Percentiles rank a stretch among this genome's conserved stretches.
These are phyloP conservation scores for Xenopus laevis DNA, from an alignment of 2,113 vertebrate species.

Conservation along the genomic window DNA sequence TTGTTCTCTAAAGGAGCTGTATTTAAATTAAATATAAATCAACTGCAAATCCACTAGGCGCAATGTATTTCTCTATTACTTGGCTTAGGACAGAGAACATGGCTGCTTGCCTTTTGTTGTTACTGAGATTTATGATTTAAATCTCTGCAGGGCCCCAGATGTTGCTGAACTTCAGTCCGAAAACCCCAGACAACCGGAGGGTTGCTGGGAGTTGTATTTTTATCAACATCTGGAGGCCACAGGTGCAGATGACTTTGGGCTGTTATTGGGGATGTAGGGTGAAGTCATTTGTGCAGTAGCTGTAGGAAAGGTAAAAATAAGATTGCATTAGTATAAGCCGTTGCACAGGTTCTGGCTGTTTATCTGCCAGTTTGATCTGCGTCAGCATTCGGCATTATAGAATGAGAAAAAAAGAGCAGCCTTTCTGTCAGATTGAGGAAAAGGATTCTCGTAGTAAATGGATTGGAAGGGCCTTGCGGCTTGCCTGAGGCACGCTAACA, in stretches of 20 bases:
- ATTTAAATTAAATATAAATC: constrained; percentile 77
- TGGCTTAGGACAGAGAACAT: constrained; percentile 9
- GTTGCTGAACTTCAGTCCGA: too few species aligned
- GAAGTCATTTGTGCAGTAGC: constrained; percentile 7
- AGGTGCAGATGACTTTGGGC: not conserved
- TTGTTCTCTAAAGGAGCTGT: too few species aligned
- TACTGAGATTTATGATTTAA: not conserved
- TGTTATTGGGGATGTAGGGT: not conserved
- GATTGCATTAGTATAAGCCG: not conserved
- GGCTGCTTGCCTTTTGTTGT: too few species aligned
- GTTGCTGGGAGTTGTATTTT: too few species aligned
- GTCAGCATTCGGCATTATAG: constrained; percentile 14
- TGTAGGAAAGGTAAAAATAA: constrained; percentile 7
- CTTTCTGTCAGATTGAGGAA: constrained; percentile 36
- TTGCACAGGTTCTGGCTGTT: not conserved
- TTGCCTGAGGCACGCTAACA: constrained; percentile 35
- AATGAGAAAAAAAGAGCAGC: constrained; percentile 26
- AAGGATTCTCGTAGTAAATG: constrained; percentile 43
- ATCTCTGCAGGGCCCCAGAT: too few species aligned
- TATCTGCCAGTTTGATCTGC: not conserved
- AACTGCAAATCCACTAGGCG: constrained; percentile 67
- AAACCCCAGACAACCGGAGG: too few species aligned
- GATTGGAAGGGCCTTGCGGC: constrained; percentile 45
- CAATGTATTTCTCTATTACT: constrained; percentile 49
- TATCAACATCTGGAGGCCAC: too few species aligned